phyloP scores from a whole-genome alignment of 2,797 vertebrate species.

The Thamnophis elegans region DNA sequence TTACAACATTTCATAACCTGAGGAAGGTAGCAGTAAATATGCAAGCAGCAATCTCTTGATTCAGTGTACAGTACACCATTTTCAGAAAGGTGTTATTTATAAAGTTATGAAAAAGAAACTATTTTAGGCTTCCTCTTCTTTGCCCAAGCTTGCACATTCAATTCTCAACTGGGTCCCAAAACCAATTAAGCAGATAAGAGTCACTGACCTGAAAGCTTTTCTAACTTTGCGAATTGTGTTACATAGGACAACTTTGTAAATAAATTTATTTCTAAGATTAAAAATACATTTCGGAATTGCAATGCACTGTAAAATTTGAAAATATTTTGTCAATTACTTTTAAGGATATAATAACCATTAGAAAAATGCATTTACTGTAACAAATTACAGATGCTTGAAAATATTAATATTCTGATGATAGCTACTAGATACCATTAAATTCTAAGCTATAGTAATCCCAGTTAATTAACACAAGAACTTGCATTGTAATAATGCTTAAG shows the following conservation, averaged over 20 bases:
- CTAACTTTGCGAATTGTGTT: background rate
- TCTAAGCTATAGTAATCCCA: background rate
- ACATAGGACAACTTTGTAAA: background rate
- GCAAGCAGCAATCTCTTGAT: background rate
- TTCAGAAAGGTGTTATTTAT: background rate
- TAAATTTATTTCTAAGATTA: slow-evolving; percentile 4
- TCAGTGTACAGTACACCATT: background rate
- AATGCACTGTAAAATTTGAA: background rate
- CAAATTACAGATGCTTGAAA: background rate
- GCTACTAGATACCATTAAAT: background rate
- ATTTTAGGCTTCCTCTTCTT: background rate
- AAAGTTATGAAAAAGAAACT: background rate
- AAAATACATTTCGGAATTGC: background rate
- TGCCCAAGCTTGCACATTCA: background rate
- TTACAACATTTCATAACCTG: background rate
- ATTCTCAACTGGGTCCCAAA: background rate
- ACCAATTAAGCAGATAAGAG: background rate
- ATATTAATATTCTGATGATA: background rate
- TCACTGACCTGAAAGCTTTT: background rate
- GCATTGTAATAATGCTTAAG: background rate
- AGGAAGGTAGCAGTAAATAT: no score
- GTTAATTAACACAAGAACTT: background rate
- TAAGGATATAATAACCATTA: background rate
- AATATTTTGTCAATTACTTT: background rate
- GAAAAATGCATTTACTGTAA: background rate